A percentile compares a stretch with the other conserved stretches of the same genome.
Conservation (phyloP, 2,888 invertebrate species). For the Xylota sylvarum region DNA sequence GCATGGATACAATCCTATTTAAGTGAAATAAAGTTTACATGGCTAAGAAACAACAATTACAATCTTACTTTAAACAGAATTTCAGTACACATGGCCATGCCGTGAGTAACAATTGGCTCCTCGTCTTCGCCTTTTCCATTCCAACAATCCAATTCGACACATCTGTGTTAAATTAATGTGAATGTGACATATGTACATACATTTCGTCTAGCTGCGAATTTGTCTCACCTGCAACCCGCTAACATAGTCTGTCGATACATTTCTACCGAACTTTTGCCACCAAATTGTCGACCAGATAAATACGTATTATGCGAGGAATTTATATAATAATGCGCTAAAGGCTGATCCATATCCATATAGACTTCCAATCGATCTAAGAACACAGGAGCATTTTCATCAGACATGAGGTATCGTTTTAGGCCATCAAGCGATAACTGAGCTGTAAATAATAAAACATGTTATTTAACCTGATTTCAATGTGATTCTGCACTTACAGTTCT, state of each 20-base stretch:
- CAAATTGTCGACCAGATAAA: conserved; percentile 97
- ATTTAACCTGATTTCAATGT: neutral
- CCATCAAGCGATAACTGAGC: conserved; percentile 96
- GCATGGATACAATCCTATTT: conserved; percentile 95
- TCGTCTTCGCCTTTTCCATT: conserved; percentile 99
- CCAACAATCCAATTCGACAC: conserved; percentile 99
- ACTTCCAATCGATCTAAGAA: conserved; percentile 98
- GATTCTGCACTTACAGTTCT: conserved; percentile 78
- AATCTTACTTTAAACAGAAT: conserved; percentile 93
- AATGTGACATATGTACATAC: too few species aligned
- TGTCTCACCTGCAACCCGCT: conserved; percentile 95
- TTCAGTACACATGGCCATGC: conserved; percentile 99
- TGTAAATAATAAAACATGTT: conserved; percentile 83
- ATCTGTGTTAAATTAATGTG: conserved; percentile 86
- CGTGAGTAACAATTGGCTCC: conserved; percentile 99
- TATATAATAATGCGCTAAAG: conserved; percentile 98
- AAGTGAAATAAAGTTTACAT: neutral
- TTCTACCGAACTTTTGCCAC: conserved; percentile 98
- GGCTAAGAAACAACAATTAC: neutral
- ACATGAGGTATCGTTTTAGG: conserved; percentile 99
- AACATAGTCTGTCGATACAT: conserved; percentile 99
- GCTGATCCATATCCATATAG: conserved; percentile 99
- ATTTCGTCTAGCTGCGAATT: neutral
- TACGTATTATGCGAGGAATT: conserved; percentile 99
- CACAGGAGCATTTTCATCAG: conserved; percentile 99